These are phyloP conservation scores for Meloidogyne exigua DNA, from an alignment of 1,140 invertebrate species.

Conservation along the genomic window DNA sequence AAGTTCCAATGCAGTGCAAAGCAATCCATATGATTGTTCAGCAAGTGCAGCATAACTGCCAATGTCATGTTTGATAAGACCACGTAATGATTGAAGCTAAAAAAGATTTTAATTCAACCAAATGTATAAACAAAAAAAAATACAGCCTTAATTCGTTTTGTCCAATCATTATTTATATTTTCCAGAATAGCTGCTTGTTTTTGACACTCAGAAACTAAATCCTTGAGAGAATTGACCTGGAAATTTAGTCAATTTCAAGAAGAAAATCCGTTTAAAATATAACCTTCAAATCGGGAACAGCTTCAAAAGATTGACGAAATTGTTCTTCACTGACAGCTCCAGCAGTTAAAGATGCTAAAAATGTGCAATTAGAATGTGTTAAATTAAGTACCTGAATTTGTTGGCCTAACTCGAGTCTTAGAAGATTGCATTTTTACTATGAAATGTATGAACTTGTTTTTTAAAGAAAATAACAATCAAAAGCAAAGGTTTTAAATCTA, in stretches of 20 bases:
- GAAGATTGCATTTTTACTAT: neutral
- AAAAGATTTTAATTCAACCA: constrained; percentile 23
- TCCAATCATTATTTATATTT: constrained; percentile 48
- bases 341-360: constrained; percentile 31
- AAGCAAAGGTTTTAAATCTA: neutral
- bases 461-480: neutral
- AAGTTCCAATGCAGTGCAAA: constrained; percentile 78
- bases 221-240: constrained; percentile 25
- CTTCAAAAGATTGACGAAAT: constrained; percentile 37
- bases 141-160: constrained; percentile 45
- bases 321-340: constrained; percentile 43
- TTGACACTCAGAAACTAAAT: constrained; percentile 37
- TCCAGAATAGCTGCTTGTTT: constrained; percentile 28
- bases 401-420: neutral
- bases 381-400: neutral
- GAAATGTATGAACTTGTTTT: neutral
- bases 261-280: no score
- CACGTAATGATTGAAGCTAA: constrained; percentile 40
- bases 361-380: neutral
- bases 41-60: constrained; percentile 78
- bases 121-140: neutral
- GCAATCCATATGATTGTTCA: constrained; percentile 73
- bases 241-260: neutral
- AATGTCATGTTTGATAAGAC: constrained; percentile 72
- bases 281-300: constrained; percentile 29